Percentiles rank a stretch among this genome's conserved stretches.
phyloP scores from a whole-genome alignment of 2,797 vertebrate genomes.

The Tinamus major region DNA sequence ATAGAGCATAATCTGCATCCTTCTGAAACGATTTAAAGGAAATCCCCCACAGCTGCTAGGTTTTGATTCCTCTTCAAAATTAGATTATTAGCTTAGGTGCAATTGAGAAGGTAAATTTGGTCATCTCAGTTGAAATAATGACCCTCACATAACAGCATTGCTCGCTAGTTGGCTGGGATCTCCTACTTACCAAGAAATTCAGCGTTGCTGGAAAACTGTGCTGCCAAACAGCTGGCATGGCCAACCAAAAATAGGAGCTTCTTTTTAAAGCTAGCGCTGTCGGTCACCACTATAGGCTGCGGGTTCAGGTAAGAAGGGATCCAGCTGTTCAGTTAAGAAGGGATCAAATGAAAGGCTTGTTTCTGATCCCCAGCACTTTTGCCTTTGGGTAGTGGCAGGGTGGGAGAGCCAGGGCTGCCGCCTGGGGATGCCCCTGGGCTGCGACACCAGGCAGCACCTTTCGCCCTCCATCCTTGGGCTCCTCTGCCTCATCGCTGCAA shows the following conservation, averaged over 20 bases:
- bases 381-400: neutral
- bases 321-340: conserved; percentile 40
- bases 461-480: neutral
- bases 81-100: conserved; percentile 51
- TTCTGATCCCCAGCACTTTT: neutral
- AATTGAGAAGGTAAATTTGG: conserved; percentile 45
- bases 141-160: neutral
- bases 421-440: neutral
- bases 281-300: neutral
- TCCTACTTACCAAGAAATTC: conserved; percentile 19
- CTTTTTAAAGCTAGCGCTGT: conserved; percentile 50
- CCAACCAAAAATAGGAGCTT: conserved; percentile 38
- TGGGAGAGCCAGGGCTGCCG: rapidly evolving
- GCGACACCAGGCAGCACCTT: neutral
- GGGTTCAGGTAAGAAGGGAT: neutral
- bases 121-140: neutral
- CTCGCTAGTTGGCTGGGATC: conserved; percentile 5
- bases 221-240: conserved; percentile 32
- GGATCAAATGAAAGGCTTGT: neutral
- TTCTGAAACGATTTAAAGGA: conserved; percentile 25
- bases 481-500: neutral
- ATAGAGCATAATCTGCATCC: neutral
- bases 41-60: conserved; percentile 34
- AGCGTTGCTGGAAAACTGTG: conserved; percentile 11
- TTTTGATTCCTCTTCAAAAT: conserved; percentile 44